Base-by-base conservation (phyloP, 2,797 vertebrate species). In the Alosa sapidissima region DNA sequence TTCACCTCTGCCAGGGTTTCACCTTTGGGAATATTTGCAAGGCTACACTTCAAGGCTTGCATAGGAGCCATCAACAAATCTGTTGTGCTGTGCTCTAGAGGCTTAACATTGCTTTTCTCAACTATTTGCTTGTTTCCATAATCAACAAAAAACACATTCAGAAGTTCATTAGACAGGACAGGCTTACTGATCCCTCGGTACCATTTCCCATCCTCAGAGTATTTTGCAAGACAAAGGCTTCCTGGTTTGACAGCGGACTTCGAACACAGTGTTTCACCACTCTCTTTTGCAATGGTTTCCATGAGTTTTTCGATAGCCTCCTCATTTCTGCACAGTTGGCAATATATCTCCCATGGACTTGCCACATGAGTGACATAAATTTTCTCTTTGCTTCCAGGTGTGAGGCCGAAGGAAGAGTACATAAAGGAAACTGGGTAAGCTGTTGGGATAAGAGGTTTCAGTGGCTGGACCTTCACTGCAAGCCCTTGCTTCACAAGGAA, bases 131-230 rank as follows among this genome's bases (percentile, higher is more conserved):
- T 92, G 92, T 97, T 97, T 90, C 98, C 98, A 91, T 96, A 99
- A 91, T 99, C 98, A 81, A 99, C 97, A 92, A 97, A 99, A 85
- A 96, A 95, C 13, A 96, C 96, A 2, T 85, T 86, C 0, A 96
- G 82, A 87, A 94, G 93, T 81, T 93, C 90, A 1, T 93, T 92
- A 0, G 94, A 97, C 36, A 91, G 91, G 65, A 94, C 83, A 19
- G 95, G 93, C 81, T 85, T 87, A 11, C 85, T 90, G 81, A 95
- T 83, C 82, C 94, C 96, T 89, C 98, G 94, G 75, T 99, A 99
- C 92, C 95, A 98, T 1, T 93, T 90, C 24, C 96, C 96, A 89
- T 99, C 97, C 83, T 91, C 92, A 78, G 93, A 88, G 89, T 97
- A 98, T 82, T 95, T 97, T 48, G 96, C 96, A 87, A 99, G 83